phyloP scores from a whole-genome alignment of 2,797 vertebrate genomes.

The Pseudochaenichthys georgianus region DNA sequence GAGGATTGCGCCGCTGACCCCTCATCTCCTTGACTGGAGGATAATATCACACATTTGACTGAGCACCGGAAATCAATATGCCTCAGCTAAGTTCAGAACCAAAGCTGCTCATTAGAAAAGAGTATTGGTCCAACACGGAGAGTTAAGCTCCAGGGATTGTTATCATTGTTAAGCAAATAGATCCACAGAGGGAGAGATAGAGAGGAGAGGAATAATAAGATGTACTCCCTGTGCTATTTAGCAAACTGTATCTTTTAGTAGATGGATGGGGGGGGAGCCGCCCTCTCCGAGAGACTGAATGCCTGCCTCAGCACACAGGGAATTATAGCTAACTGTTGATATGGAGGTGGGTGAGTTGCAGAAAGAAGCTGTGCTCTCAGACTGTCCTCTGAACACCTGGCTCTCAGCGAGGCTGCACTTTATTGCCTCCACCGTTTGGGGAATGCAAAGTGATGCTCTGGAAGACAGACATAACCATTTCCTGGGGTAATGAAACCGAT shows the following conservation, averaged over 20 bases:
- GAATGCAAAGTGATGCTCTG: neutral
- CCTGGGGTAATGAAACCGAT: neutral
- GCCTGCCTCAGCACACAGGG: conserved; percentile 66
- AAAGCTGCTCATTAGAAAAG: conserved; percentile 76
- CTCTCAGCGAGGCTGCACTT: neutral
- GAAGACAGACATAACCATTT: neutral
- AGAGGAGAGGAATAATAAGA: conserved; percentile 64
- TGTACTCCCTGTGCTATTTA: conserved; percentile 67
- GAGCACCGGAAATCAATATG: conserved; percentile 77
- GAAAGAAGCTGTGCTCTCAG: conserved; percentile 31
- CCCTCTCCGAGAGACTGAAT: conserved; percentile 35
- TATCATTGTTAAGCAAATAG: conserved; percentile 79
- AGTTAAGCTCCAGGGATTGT: conserved; percentile 73
- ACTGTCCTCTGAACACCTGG: conserved; percentile 22
- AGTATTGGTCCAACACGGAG: conserved; percentile 51
- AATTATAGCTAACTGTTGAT: conserved; percentile 64
- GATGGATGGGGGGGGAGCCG: neutral
- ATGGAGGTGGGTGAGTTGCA: conserved; percentile 35
- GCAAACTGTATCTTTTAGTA: conserved; percentile 62
- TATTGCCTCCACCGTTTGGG: neutral
- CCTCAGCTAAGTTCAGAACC: conserved; percentile 72
- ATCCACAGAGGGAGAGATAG: conserved; percentile 60
- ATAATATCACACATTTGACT: conserved; percentile 72
- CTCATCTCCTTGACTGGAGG: conserved; percentile 60
- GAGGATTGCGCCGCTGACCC: conserved; percentile 40